A percentile compares a stretch with the other conserved stretches of the same genome.
Evolutionary conservation across 1,140 invertebrate genomes (phyloP).

Genomic region (Heliconius congener): DNA sequence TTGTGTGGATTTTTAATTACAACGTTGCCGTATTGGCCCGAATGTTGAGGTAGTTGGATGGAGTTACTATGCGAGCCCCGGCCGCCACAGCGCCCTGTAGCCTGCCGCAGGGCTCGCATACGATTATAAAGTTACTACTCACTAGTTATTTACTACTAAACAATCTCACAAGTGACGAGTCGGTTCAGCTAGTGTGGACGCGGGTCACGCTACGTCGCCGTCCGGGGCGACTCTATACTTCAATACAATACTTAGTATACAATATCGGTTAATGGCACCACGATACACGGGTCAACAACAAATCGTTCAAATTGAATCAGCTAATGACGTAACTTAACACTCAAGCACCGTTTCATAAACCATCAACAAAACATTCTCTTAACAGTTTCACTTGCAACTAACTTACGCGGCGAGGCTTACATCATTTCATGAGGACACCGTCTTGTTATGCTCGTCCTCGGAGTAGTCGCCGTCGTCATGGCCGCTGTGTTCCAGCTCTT

Average conservation of each 20-base stretch:
- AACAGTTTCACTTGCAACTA: conserved; percentile 47
- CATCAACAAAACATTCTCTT: conserved; percentile 68
- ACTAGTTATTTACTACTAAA: conserved; percentile 71
- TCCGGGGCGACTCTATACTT: conserved; percentile 41
- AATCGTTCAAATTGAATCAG: conserved; percentile 67
- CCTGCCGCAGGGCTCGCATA: conserved; percentile 69
- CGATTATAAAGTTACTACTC: conserved; percentile 70
- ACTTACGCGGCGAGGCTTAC: conserved; percentile 30
- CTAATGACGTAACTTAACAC: conserved; percentile 75
- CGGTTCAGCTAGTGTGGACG: conserved; percentile 54
- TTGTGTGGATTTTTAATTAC: conserved; percentile 78
- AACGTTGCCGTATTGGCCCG: conserved; percentile 77
- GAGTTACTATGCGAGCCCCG: conserved; percentile 79
- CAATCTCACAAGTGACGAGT: conserved; percentile 68
- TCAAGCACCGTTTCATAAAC: conserved; percentile 74
- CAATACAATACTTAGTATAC: conserved; percentile 55
- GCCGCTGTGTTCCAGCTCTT: conserved; percentile 67
- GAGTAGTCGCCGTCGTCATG: conserved; percentile 75
- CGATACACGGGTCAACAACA: conserved; percentile 77
- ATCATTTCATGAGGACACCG: conserved; percentile 65
- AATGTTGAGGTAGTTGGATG: conserved; percentile 82
- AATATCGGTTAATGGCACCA: conserved; percentile 74
- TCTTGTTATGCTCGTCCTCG: conserved; percentile 75
- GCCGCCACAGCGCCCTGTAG: conserved; percentile 33
- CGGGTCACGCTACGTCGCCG: conserved; percentile 53